Conservation (phyloP, 1,140 invertebrate species). For the Drosophila ananassae region DNA sequence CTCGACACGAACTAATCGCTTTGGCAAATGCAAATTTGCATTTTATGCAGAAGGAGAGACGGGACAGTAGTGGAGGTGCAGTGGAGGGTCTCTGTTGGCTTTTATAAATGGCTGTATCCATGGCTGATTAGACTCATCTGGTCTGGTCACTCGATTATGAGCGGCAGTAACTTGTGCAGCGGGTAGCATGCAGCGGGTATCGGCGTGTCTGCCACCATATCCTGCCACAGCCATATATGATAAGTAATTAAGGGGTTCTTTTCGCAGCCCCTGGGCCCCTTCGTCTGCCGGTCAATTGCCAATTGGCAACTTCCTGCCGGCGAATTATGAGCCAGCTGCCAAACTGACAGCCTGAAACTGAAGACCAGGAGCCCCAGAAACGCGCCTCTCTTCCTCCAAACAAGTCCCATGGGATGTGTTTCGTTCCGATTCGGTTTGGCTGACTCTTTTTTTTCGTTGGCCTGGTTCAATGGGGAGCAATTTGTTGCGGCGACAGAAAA, state of each 20-base stretch:
- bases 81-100: conserved; percentile 29
- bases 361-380: conserved; percentile 10
- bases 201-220: conserved; percentile 32
- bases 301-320: conserved; percentile 53
- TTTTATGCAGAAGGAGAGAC: conserved; percentile 43
- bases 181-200: background rate
- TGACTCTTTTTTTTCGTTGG: background rate
- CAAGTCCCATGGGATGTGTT: conserved; percentile 19
- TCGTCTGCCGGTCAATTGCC: conserved; percentile 3
- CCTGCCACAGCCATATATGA: conserved; percentile 47
- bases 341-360: conserved; percentile 20
- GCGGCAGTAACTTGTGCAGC: conserved; percentile 7
- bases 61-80: background rate
- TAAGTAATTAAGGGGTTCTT: conserved; percentile 75
- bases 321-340: conserved; percentile 57
- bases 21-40: conserved; percentile 75
- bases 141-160: conserved; percentile 62
- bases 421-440: background rate
- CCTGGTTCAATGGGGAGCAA: conserved; percentile 26
- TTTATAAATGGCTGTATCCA: conserved; percentile 70
- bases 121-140: conserved; percentile 66
- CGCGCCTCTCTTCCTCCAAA: conserved; percentile 1
- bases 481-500: conserved; percentile 58
- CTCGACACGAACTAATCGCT: conserved; percentile 71
- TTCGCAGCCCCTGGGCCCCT: background rate